Conservation (phyloP, 2,113 vertebrate species). For the Speoplatyrhinus poulsoni region DNA sequence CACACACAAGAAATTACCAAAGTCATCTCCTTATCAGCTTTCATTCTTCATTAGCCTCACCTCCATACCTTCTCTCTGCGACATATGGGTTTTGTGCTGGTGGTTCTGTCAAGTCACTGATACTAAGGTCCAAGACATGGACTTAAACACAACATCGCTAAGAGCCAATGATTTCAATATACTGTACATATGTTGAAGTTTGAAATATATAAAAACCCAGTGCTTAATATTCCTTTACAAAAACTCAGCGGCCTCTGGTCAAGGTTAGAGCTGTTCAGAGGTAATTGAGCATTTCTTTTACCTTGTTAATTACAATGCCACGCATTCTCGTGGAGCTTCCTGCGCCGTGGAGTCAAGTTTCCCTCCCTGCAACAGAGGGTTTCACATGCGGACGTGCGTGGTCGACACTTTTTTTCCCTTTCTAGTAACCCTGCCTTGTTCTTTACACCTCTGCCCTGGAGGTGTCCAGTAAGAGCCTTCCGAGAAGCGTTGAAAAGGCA, state of each 20-base stretch:
- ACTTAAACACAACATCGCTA: no score
- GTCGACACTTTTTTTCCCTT: slow-evolving; percentile 21
- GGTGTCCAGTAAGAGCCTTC: slow-evolving; percentile 23
- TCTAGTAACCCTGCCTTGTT: slow-evolving; percentile 12
- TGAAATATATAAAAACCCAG: slow-evolving; percentile 24
- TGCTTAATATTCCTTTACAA: not conserved
- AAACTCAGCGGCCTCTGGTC: not conserved
- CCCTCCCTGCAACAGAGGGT: slow-evolving; percentile 2
- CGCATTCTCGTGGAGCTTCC: slow-evolving; percentile 35
- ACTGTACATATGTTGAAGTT: slow-evolving; percentile 28
- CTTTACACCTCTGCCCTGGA: slow-evolving; percentile 7
- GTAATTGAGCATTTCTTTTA: slow-evolving; percentile 22
- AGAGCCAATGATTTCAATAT: slow-evolving; percentile 28
- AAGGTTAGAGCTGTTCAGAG: slow-evolving; percentile 9
- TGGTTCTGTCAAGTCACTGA: slow-evolving; percentile 4
- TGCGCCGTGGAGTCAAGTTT: slow-evolving; percentile 31
- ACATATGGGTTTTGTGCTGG: not conserved
- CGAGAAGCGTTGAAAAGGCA: slow-evolving; percentile 14
- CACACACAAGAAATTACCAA: slow-evolving; percentile 27
- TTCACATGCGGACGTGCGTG: slow-evolving; percentile 9
- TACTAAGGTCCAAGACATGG: no score
- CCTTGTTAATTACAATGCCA: slow-evolving; percentile 37
- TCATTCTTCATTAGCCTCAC: slow-evolving; percentile 1
- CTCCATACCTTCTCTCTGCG: not conserved
- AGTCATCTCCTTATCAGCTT: slow-evolving; percentile 14